Evolutionary conservation across 1,140 invertebrate genomes (phyloP).

Genomic region (Mactra quadrangularis): DNA sequence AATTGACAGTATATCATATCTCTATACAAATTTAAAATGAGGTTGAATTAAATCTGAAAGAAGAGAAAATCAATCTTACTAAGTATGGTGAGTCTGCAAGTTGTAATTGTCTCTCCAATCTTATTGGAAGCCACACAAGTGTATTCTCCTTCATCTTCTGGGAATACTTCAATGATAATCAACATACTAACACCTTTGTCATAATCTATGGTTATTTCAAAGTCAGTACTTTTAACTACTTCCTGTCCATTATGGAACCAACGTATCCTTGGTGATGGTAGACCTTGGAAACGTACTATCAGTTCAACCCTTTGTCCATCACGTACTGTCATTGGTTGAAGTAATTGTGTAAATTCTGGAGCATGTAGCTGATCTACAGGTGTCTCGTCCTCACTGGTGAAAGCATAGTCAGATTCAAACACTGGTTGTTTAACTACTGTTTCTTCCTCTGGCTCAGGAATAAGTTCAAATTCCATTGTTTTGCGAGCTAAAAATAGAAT

Average conservation of each 20-base stretch:
- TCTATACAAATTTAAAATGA: too few species aligned
- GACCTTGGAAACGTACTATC: constrained; percentile 75
- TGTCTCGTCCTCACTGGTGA: constrained; percentile 69
- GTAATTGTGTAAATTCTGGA: constrained; percentile 79
- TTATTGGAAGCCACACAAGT: constrained; percentile 94
- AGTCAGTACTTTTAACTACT: constrained; percentile 77
- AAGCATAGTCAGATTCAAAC: constrained; percentile 65
- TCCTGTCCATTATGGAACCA: constrained; percentile 82
- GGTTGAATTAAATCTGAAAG: too few species aligned
- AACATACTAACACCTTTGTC: constrained; percentile 76
- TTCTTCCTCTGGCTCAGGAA: constrained; percentile 63
- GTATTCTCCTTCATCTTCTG: constrained; percentile 94
- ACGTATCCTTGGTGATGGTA: constrained; percentile 79
- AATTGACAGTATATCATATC: too few species aligned
- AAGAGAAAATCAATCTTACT: constrained; percentile 73
- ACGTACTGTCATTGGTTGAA: constrained; percentile 75
- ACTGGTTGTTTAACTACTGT: constrained; percentile 61
- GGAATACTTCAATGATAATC: constrained; percentile 82
- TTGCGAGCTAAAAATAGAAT: constrained; percentile 72
- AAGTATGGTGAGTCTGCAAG: constrained; percentile 78
- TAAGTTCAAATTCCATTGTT: constrained; percentile 72
- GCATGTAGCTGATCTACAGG: constrained; percentile 72
- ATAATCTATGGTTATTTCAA: constrained; percentile 79
- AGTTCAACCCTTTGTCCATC: constrained; percentile 79
- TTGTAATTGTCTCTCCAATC: constrained; percentile 90